A percentile compares a stretch with the other conserved stretches of the same genome.
Evolutionary conservation across 2,797 vertebrate species (phyloP).

Genomic region (Sarcoramphus papa): DNA sequence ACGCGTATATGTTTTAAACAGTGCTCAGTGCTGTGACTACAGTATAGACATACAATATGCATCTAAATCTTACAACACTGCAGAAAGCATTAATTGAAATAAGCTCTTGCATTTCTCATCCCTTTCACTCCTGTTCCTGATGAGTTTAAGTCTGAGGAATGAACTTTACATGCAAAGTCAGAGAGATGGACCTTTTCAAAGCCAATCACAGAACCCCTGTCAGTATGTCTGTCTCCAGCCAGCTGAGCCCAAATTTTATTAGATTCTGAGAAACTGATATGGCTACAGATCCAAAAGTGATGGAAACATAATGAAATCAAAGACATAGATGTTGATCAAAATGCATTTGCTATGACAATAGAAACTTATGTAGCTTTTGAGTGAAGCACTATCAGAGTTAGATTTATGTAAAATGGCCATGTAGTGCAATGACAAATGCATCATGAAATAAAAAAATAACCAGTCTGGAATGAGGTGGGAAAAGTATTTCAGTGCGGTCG

Average conservation of each 20-base stretch:
- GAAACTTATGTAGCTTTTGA: background rate
- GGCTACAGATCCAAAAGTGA: background rate
- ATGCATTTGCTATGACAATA: background rate
- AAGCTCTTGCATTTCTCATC: background rate
- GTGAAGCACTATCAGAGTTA: background rate
- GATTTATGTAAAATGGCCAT: background rate
- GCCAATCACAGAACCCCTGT: background rate
- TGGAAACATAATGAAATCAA: background rate
- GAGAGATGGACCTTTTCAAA: background rate
- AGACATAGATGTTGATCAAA: background rate
- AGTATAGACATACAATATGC: background rate
- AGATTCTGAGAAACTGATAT: background rate
- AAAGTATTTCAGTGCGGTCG: background rate
- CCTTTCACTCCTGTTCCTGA: background rate
- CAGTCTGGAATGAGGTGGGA: background rate
- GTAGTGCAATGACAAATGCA: background rate
- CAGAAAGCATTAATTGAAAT: background rate
- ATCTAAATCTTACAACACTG: background rate
- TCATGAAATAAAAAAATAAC: background rate
- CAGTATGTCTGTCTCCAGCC: background rate
- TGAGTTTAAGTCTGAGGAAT: background rate
- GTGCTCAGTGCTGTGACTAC: background rate
- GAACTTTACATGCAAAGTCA: background rate
- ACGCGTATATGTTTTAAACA: fast-evolving
- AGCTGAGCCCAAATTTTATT: background rate